phyloP scores from a whole-genome alignment of 1,140 invertebrate species.

The Heliconius congener region DNA sequence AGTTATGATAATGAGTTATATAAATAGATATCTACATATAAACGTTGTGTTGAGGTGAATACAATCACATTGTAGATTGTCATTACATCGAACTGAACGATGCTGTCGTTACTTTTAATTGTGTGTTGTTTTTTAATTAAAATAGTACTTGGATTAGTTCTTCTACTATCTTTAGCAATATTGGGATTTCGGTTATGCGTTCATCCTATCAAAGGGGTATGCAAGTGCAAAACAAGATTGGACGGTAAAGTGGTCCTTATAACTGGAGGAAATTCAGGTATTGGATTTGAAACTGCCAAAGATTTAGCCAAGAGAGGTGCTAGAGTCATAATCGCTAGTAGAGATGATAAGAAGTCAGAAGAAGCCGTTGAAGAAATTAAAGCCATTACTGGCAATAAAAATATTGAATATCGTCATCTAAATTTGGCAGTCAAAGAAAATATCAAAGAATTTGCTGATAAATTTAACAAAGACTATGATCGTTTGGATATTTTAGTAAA shows the following conservation, averaged over 20 bases:
- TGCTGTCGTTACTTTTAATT: conserved; percentile 11
- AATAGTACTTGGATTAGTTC: not conserved
- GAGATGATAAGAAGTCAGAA: conserved; percentile 39
- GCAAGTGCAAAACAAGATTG: conserved; percentile 43
- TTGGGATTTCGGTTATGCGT: conserved; percentile 2
- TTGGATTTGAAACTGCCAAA: conserved; percentile 47
- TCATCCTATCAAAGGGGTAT: conserved; percentile 42
- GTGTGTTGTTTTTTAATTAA: conserved; percentile 8
- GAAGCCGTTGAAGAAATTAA: conserved; percentile 41
- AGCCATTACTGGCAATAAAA: conserved; percentile 28
- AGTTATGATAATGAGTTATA: not conserved
- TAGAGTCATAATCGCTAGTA: conserved; percentile 47
- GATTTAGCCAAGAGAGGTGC: conserved; percentile 45
- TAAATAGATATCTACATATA: not conserved
- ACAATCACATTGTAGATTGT: not conserved
- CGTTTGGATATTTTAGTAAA: conserved; percentile 86
- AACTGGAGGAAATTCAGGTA: conserved; percentile 48
- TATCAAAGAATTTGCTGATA: conserved; percentile 52
- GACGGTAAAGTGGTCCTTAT: conserved; percentile 45
- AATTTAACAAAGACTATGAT: conserved; percentile 69
- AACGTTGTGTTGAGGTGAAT: not conserved
- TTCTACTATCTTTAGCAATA: conserved; percentile 17
- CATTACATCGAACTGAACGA: not conserved
- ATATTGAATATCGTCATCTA: conserved; percentile 49
- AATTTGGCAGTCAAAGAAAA: conserved; percentile 59